Percentiles rank a stretch among this genome's conserved stretches.
Evolutionary conservation across 2,113 vertebrate species (phyloP).

Genomic region (Lipotes vexillifer): DNA sequence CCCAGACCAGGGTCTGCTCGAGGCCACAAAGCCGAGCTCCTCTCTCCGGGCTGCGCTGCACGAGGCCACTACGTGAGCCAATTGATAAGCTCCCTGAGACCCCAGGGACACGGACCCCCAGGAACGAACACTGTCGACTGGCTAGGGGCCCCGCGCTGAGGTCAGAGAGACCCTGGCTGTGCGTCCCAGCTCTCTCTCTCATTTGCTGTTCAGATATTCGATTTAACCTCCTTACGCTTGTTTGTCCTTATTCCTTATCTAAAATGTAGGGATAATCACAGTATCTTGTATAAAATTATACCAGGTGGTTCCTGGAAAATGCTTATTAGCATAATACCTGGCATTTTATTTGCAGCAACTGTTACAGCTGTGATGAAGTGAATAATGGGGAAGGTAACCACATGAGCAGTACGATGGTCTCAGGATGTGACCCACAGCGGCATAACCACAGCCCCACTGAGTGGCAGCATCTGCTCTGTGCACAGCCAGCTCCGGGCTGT

Average conservation of each 20-base stretch:
- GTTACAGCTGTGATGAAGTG: no score
- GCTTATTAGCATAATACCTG: background rate
- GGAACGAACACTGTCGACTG: rapidly evolving
- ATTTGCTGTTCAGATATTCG: background rate
- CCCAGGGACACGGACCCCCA: rapidly evolving
- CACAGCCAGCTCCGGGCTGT: rapidly evolving
- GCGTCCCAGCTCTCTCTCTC: background rate
- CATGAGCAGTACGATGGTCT: rapidly evolving
- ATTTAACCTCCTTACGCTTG: rapidly evolving
- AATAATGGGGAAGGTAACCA: rapidly evolving
- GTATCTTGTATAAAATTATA: background rate
- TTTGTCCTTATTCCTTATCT: background rate
- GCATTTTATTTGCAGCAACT: no score
- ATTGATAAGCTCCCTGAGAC: background rate
- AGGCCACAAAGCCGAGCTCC: rapidly evolving
- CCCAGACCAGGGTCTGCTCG: rapidly evolving
- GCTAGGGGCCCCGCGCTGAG: background rate
- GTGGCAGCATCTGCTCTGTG: rapidly evolving
- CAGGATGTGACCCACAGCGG: rapidly evolving
- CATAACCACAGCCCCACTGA: rapidly evolving
- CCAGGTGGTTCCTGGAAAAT: no score
- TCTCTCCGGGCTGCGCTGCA: rapidly evolving
- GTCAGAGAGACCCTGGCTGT: background rate
- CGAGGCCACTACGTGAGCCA: rapidly evolving
- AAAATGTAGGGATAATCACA: background rate